Evolutionary conservation across 1,140 invertebrate genomes (phyloP).

Genomic region (Nymphalis io): DNA sequence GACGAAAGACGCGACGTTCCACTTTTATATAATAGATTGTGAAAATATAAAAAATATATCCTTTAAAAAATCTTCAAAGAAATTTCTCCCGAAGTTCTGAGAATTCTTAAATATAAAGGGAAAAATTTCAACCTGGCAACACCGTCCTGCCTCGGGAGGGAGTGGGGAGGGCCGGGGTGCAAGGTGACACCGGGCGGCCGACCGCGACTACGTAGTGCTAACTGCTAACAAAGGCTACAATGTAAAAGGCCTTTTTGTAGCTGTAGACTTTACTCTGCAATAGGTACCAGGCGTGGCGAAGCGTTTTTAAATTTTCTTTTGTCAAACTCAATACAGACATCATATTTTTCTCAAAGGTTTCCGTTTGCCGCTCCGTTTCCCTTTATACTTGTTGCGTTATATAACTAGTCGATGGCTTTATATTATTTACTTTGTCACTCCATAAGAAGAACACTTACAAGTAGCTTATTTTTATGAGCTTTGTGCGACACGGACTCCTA

Average conservation of each 20-base stretch:
- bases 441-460: background rate
- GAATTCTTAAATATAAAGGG: slow-evolving; percentile 24
- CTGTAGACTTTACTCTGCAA: slow-evolving; percentile 11
- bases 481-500: too few relatives aligned
- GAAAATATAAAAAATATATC: slow-evolving; percentile 5
- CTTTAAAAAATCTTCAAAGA: slow-evolving; percentile 10
- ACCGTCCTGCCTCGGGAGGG: background rate
- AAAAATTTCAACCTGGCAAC: slow-evolving; percentile 18
- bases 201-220: slow-evolving; percentile 10
- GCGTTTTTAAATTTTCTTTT: slow-evolving; percentile 7
- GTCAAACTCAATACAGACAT: slow-evolving; percentile 1
- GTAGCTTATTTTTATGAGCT: too few relatives aligned
- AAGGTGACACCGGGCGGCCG: slow-evolving; percentile 17
- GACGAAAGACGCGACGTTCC: background rate
- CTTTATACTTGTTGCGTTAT: slow-evolving; percentile 7
- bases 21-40: slow-evolving; percentile 16
- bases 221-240: slow-evolving; percentile 21
- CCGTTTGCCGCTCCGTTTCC: background rate
- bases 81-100: slow-evolving; percentile 12
- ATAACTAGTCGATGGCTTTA: background rate
- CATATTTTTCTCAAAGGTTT: background rate
- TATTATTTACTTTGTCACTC: background rate
- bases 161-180: background rate
- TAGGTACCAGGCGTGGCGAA: background rate
- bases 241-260: slow-evolving; percentile 23